Base-by-base conservation (phyloP, 2,113 vertebrate species). In the Macquaria ambigua region DNA sequence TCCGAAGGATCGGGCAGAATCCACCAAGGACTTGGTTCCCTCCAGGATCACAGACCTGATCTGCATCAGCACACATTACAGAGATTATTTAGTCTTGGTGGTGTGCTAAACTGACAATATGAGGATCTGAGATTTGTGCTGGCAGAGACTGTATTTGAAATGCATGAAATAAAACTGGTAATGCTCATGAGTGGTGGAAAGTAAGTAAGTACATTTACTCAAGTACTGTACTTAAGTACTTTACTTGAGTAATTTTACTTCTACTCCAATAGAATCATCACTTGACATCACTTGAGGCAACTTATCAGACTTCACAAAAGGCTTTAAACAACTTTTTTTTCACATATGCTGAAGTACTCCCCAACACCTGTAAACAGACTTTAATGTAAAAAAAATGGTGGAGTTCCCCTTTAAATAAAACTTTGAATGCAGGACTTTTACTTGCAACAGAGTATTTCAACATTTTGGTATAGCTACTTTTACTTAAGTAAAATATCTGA, bases 41-140 rank as follows among this genome's bases (percentile, higher is more conserved):
- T 97, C 96, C 85, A 95, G 87, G 94, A 99, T 96, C 55, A 96
- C 74, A 39, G 85, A 87, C 84, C 96, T 96, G 87, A 99, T 91
- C 98, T 99, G 93, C 23, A 85, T 82, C 12, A 31, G 25, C 1
- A 61, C 50, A 88, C n/a, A 64, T 7, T 3, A 25, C 2, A 81
- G 20, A 73, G 34, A 68, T 62, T 15, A 48, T 20, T 73, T 7
- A 64, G 20, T 67, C 28, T 28, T 23, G n/a, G 10, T 62, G 62
- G 14, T 52, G n/a, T 59, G 21, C 52, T 2, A 37, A 72, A 71
- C 23, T 34, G 20, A 77, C 63, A 64, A 31, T 43, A 16, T 28
- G 15, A 68, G 7, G 46, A 56, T 8, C 2, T 37, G 53, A 59
- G 41, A 25, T 63, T 31, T 63, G 23, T 71, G 46, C 46, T 37